Conservation (phyloP, 2,888 invertebrate species). For the Gerosis bhagava region DNA sequence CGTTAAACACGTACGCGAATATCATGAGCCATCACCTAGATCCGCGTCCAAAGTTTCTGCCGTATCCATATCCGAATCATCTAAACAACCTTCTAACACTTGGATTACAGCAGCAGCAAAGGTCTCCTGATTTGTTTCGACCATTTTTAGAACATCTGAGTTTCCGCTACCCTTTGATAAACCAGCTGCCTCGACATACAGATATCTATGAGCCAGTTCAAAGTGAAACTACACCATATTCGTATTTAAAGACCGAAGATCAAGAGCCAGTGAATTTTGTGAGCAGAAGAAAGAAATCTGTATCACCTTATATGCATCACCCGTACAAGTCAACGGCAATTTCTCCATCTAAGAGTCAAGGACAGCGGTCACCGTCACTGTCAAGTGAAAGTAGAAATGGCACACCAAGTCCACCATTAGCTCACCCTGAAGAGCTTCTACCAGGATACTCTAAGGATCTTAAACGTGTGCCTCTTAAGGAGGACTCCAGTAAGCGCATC, state of each 20-base stretch:
- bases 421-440: constrained; percentile 68
- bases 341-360: constrained; percentile 68
- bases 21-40: constrained; percentile 61
- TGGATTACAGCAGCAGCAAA: constrained; percentile 83
- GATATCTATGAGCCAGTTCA: constrained; percentile 55
- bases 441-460: constrained; percentile 70
- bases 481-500: constrained; percentile 92
- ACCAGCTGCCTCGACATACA: constrained; percentile 64
- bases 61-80: constrained; percentile 84
- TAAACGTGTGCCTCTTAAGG: constrained; percentile 73
- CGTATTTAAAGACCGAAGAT: constrained; percentile 60
- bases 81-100: constrained; percentile 85
- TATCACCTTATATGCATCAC: constrained; percentile 69
- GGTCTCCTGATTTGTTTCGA: constrained; percentile 71
- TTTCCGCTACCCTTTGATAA: constrained; percentile 66
- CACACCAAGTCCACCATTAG: constrained; percentile 79
- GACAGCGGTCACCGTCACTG: constrained; percentile 63
- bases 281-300: constrained; percentile 63
- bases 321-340: constrained; percentile 63
- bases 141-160: constrained; percentile 73
- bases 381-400: constrained; percentile 78
- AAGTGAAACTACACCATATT: constrained; percentile 48
- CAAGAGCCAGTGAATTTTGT: constrained; percentile 60
- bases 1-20: constrained; percentile 61
- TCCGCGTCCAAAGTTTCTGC: constrained; percentile 75